Conservation (phyloP, 2,113 vertebrate species). For the Machaerirhynchus nigripectus region DNA sequence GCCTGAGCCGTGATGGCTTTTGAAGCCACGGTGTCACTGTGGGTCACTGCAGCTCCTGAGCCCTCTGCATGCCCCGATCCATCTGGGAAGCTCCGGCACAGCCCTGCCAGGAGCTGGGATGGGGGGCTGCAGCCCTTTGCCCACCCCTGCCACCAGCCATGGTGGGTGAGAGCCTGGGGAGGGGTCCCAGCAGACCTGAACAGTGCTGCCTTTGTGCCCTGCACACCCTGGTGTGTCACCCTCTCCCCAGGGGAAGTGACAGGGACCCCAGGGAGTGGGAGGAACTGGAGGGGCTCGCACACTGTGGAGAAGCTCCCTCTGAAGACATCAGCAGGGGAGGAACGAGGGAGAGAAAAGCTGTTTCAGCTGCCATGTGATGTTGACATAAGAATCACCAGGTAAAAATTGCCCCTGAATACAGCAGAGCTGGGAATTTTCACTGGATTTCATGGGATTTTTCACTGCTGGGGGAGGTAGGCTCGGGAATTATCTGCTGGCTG, state of each 20-base stretch:
- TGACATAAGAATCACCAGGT: background rate
- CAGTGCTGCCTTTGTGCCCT: background rate
- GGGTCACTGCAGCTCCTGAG: background rate
- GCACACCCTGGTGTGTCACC: background rate
- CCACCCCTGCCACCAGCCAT: fast-evolving
- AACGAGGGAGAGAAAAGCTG: background rate
- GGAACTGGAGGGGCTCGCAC: background rate
- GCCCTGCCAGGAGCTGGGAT: background rate
- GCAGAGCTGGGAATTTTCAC: background rate
- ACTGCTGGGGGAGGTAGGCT: background rate
- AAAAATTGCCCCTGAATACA: background rate
- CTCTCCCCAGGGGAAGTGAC: background rate
- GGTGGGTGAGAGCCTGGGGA: background rate
- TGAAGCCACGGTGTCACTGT: fast-evolving
- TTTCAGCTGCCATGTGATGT: background rate
- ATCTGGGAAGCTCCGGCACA: background rate
- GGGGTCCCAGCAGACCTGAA: background rate
- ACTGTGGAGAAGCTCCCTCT: background rate
- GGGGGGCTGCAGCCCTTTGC: background rate
- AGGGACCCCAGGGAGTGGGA: background rate
- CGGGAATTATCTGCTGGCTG: background rate
- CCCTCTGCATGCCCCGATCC: background rate
- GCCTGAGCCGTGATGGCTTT: background rate
- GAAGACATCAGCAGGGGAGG: background rate
- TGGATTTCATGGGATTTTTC: background rate